Conservation (phyloP, 1,140 invertebrate genomes). For the Wiebesia pumilae region DNA sequence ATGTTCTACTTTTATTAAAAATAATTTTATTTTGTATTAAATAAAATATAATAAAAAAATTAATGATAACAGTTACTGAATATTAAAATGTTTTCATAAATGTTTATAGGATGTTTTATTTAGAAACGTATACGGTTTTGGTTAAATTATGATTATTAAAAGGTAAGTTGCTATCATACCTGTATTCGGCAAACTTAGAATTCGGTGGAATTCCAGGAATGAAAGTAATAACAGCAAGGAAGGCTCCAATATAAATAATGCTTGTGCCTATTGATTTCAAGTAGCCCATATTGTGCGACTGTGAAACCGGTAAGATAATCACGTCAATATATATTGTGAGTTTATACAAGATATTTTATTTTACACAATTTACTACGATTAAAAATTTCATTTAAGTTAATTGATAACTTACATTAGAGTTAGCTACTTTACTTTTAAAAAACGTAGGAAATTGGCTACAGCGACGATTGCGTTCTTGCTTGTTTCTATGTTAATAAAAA, state of each 20-base stretch:
- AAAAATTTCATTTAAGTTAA: constrained; percentile 5
- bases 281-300: constrained; percentile 63
- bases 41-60: too few relatives aligned
- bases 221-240: constrained; percentile 72
- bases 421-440: background rate
- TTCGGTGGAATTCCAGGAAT: constrained; percentile 78
- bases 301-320: too few relatives aligned
- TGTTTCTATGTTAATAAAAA: background rate
- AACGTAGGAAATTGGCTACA: too few relatives aligned
- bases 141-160: background rate
- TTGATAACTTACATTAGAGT: background rate
- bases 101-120: background rate
- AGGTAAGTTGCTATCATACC: constrained; percentile 63
- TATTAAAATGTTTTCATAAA: too few relatives aligned
- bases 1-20: background rate
- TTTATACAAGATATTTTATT: too few relatives aligned
- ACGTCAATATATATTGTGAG: background rate
- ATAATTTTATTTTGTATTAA: too few relatives aligned
- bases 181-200: constrained; percentile 73
- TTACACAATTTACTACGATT: too few relatives aligned
- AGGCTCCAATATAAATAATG: constrained; percentile 66
- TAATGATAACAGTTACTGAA: too few relatives aligned
- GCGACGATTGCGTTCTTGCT: background rate
- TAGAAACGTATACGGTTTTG: background rate
- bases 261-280: constrained; percentile 65